Evolutionary conservation across 2,888 invertebrate genomes (phyloP).

Genomic region (Clanis bilineata): DNA sequence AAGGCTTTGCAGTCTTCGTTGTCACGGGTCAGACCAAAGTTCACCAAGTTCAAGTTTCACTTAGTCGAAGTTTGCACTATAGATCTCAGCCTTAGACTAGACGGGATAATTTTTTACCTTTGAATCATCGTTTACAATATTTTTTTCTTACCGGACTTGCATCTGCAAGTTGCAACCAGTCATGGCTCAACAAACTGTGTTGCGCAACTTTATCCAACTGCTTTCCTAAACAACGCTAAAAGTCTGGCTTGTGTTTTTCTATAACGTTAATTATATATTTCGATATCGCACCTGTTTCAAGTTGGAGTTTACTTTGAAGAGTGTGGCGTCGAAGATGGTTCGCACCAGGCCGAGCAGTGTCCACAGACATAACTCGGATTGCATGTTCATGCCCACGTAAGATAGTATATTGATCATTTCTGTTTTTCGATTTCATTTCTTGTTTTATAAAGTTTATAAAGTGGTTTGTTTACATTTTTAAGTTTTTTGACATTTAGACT

Average conservation of each 20-base stretch:
- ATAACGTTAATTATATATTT: neutral
- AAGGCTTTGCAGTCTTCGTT: too few relatives aligned
- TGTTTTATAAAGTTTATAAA: neutral
- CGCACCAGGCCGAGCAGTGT: slow-evolving; percentile 74
- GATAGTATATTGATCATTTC: slow-evolving; percentile 66
- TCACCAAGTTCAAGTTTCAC: too few relatives aligned
- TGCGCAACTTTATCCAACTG: neutral
- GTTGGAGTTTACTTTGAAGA: slow-evolving; percentile 79
- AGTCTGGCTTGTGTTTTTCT: neutral
- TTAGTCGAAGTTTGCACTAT: too few relatives aligned
- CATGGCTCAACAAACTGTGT: neutral
- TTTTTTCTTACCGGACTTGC: too few relatives aligned
- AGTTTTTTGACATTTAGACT: neutral
- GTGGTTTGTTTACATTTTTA: neutral
- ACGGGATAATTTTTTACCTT: too few relatives aligned
- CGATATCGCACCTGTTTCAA: slow-evolving; percentile 66
- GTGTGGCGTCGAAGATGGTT: slow-evolving; percentile 79
- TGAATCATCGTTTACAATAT: too few relatives aligned
- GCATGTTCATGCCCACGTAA: slow-evolving; percentile 72
- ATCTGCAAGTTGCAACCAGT: neutral
- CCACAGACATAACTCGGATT: slow-evolving; percentile 78
- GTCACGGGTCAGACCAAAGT: too few relatives aligned
- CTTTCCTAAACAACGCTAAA: neutral
- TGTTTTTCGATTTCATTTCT: neutral
- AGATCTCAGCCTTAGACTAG: too few relatives aligned